Conservation (phyloP, 2,113 vertebrate species). For the Motacilla tschutschensis region DNA sequence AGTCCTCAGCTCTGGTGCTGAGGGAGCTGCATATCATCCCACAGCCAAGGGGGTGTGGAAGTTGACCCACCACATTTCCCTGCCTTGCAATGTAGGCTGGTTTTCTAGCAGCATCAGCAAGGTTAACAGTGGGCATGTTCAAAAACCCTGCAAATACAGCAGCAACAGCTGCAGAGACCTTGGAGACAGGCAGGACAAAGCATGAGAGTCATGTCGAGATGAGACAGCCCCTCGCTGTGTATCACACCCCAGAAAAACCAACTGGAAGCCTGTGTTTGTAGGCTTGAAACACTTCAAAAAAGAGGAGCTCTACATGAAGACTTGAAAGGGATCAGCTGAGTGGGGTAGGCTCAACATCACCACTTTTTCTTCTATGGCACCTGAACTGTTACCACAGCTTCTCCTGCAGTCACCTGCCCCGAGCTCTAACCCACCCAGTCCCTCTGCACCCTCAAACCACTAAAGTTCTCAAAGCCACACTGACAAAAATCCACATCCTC, state of each 20-base stretch:
- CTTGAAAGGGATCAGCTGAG: neutral
- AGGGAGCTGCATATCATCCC: neutral
- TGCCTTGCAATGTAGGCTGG: neutral
- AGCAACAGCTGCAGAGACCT: neutral
- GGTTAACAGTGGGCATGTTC: neutral
- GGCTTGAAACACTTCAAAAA: neutral
- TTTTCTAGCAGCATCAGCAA: neutral
- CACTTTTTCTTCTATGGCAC: neutral
- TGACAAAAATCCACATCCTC: neutral
- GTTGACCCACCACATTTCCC: neutral
- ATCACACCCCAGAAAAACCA: neutral
- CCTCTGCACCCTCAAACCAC: neutral
- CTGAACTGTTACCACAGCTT: neutral
- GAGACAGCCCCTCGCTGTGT: accelerated
- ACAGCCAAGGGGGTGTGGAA: neutral
- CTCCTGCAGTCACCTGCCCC: neutral
- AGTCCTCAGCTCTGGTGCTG: neutral
- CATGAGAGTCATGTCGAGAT: accelerated
- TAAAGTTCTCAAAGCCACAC: neutral
- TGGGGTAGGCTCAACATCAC: neutral
- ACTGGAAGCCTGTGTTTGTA: neutral
- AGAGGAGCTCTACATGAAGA: neutral
- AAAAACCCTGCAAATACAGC: neutral
- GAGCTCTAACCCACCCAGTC: neutral
- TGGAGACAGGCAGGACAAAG: neutral